Conservation (phyloP, 2,888 invertebrate genomes). For the Neocrepidodera transversa region DNA sequence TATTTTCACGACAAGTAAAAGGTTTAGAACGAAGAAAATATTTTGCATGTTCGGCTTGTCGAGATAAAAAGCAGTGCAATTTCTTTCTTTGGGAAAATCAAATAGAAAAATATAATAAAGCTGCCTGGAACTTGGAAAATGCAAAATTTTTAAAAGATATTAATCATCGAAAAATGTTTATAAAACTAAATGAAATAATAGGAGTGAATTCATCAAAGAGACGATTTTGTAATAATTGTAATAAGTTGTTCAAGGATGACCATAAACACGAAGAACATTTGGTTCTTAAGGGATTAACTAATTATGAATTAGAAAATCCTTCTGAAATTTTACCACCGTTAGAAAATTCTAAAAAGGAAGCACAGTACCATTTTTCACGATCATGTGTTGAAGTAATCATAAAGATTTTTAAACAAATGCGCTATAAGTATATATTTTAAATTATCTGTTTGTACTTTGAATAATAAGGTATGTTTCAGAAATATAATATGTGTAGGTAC, state of each 20-base stretch:
- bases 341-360: constrained; percentile 80
- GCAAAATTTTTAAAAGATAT: constrained; percentile 61
- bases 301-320: constrained; percentile 68
- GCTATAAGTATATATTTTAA: constrained; percentile 62
- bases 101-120: constrained; percentile 49
- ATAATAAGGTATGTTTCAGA: constrained; percentile 57
- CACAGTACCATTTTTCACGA: constrained; percentile 85
- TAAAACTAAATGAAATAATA: constrained; percentile 63
- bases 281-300: constrained; percentile 63
- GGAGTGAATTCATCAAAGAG: constrained; percentile 59
- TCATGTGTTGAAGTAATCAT: constrained; percentile 71
- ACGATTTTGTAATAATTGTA: constrained; percentile 72
- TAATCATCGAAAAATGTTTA: constrained; percentile 65
- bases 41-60: constrained; percentile 84
- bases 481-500: constrained; percentile 86
- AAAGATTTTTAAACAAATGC: constrained; percentile 67
- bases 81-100: constrained; percentile 70
- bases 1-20: constrained; percentile 65
- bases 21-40: constrained; percentile 61
- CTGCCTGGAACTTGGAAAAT: constrained; percentile 64
- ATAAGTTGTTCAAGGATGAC: constrained; percentile 60
- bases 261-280: constrained; percentile 66
- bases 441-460: neutral
- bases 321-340: constrained; percentile 73
- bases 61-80: constrained; percentile 78